Percentiles rank a stretch among this genome's conserved stretches.
Evolutionary conservation across 2,888 invertebrate genomes (phyloP).

Genomic region (Drosophila tripunctata): DNA sequence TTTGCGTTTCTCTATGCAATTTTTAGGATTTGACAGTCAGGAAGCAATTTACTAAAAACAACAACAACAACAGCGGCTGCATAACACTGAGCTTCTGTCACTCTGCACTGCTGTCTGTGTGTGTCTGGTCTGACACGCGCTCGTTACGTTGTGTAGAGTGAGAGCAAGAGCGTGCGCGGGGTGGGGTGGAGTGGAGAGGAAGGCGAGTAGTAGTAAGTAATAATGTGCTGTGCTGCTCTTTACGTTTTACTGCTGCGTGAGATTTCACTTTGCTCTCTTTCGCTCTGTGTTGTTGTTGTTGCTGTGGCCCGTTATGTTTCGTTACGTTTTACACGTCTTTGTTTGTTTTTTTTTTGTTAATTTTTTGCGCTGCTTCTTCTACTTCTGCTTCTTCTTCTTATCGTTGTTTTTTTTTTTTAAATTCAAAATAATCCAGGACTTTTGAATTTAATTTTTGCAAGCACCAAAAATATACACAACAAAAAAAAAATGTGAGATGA

Average conservation of each 20-base stretch:
- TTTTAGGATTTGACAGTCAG: slow-evolving; percentile 7
- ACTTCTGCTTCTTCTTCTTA: slow-evolving; percentile 5
- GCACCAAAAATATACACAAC: slow-evolving; percentile 43
- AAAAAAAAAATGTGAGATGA: no score
- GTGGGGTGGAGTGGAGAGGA: neutral
- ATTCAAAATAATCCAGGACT: slow-evolving; percentile 83
- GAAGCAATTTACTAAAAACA: slow-evolving; percentile 14
- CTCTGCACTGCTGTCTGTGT: neutral
- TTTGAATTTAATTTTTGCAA: slow-evolving; percentile 68
- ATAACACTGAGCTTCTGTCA: no score
- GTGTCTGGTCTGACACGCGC: slow-evolving; percentile 14
- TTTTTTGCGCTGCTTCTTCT: slow-evolving; percentile 1
- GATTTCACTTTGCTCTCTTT: slow-evolving; percentile 67
- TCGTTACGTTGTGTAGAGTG: neutral
- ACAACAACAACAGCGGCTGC: neutral
- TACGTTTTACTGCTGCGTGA: slow-evolving; percentile 43
- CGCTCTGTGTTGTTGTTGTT: no score
- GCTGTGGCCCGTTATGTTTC: slow-evolving; percentile 44
- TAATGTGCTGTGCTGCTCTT: slow-evolving; percentile 28
- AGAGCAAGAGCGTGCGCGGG: no score
- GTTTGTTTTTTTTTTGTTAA: slow-evolving; percentile 16
- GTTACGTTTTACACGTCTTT: slow-evolving; percentile 31
- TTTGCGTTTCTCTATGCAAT: neutral
- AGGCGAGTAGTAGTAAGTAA: neutral
- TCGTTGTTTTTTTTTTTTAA: slow-evolving; percentile 25